Evolutionary conservation across 2,888 invertebrate genomes (phyloP), one percentile per base, ranked within the genome.

Genomic region (Chaitophorus viminalis): DNA sequence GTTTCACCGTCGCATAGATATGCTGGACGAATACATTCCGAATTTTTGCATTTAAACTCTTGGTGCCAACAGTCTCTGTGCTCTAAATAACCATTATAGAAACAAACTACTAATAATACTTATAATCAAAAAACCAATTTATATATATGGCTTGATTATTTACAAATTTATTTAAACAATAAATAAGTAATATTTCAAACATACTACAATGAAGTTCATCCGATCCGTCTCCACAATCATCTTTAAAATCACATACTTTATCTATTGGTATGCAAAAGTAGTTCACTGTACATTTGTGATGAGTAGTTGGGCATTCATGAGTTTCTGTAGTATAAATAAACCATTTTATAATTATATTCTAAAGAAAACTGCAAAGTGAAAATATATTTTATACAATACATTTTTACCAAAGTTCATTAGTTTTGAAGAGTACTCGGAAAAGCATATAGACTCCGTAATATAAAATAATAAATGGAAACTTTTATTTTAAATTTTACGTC

Each of bases 251-350:
- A 82, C 90, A 90, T 18, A 90, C 89, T 52, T 89, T 85, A 74
- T 90, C 90, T 31, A 90, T 90, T 2, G 92, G 92, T 31, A 92
- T 90, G 90, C 93, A 93, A 90, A 91, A 91, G 90, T 92, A 91
- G 90, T 93, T 93, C 88, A 90, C 90, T 46, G 46, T 46, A 90
- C 93, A 93, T 90, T 93, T 93, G 90, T 91, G 91, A 90, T 92
- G 92, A 0, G 92, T 92, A 29, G 89, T 89, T 0, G 92, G 92
- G 90, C 92, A 93, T 29, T 90, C 90, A 90, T 91, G 92, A 1
- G 91, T 91, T 89, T 92, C 92, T 91, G 31, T n/a, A n/a, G n/a
- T n/a, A n/a, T 25, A 65, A 46, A 46, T 46, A 11, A 11, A 46
- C 14, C 11, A 46, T 2, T 14, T 46, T 46, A 46, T 46, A 2